A percentile compares a stretch with the other conserved stretches of the same genome.
Evolutionary conservation across 2,888 invertebrate species (phyloP).

Genomic region (Zaprionus obscuricornis): DNA sequence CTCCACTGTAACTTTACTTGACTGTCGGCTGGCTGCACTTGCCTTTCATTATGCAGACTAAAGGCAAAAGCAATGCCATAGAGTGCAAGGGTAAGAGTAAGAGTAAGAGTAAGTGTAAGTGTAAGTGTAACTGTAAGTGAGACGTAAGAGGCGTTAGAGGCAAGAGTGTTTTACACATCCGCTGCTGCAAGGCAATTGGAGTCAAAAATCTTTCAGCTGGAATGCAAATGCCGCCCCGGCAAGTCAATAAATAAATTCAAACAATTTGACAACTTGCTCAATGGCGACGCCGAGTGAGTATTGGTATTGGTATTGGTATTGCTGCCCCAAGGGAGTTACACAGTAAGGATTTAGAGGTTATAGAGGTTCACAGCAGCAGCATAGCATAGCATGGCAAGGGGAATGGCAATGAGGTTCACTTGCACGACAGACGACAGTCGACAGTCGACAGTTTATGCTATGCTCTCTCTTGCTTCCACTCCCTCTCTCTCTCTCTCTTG

Average conservation of each 20-base stretch:
- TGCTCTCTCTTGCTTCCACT: neutral
- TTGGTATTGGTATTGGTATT: constrained; percentile 19
- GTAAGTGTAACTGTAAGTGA: too few species aligned
- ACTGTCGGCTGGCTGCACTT: constrained; percentile 42
- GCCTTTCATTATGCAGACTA: constrained; percentile 60
- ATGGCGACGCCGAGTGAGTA: constrained; percentile 47
- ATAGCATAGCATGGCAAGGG: too few species aligned
- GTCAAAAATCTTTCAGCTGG: constrained; percentile 66
- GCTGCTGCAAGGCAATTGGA: constrained; percentile 38
- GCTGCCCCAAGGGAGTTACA: too few species aligned
- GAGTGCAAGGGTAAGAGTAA: too few species aligned
- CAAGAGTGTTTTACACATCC: too few species aligned
- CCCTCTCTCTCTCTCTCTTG: too few species aligned
- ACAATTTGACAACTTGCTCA: constrained; percentile 78
- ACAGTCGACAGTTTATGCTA: constrained; percentile 28
- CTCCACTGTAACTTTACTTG: constrained; percentile 26
- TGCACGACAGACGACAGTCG: too few species aligned
- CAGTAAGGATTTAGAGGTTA: constrained; percentile 4
- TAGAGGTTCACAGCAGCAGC: too few species aligned
- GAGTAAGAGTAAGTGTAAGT: too few species aligned
- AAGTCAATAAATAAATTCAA: constrained; percentile 79
- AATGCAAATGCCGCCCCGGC: constrained; percentile 67
- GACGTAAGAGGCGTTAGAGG: too few species aligned
- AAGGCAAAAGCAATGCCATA: constrained; percentile 31
- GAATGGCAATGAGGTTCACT: too few species aligned